A percentile compares a stretch with the other conserved stretches of the same genome.
Evolutionary conservation across 2,888 invertebrate genomes (phyloP).

Genomic region (Campopleginae sp.): DNA sequence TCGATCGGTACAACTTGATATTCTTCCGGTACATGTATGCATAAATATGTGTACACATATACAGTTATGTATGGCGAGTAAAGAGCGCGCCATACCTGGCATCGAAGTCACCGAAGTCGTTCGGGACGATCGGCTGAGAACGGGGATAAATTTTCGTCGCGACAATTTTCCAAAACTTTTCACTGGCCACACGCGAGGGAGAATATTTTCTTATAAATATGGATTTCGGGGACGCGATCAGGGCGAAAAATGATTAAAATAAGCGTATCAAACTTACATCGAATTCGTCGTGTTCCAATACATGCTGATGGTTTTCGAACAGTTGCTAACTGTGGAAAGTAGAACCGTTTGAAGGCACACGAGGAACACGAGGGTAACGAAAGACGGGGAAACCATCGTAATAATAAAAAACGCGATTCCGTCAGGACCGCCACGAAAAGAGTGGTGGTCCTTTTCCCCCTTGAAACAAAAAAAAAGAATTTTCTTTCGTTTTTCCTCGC

Average conservation of each 20-base stretch:
- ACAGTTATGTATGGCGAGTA: conserved; percentile 13
- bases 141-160: background rate
- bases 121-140: background rate
- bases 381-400: conserved; percentile 84
- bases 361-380: conserved; percentile 84
- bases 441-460: conserved; percentile 33
- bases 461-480: background rate
- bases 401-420: conserved; percentile 70
- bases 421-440: conserved; percentile 28
- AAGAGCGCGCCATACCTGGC: conserved; percentile 75
- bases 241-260: background rate
- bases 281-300: conserved; percentile 96
- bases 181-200: background rate
- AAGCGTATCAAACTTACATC: conserved; percentile 86
- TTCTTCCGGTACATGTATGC: background rate
- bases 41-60: background rate
- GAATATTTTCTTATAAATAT: background rate
- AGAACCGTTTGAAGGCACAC: conserved; percentile 87
- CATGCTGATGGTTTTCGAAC: conserved; percentile 93
- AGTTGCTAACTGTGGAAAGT: conserved; percentile 89
- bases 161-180: background rate
- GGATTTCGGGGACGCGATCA: background rate
- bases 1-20: background rate
- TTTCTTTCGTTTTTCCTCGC: conserved; percentile 21
- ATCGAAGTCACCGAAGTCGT: conserved; percentile 79